Evolutionary conservation across 2,888 invertebrate species (phyloP).

Genomic region (Lagria hirta): DNA sequence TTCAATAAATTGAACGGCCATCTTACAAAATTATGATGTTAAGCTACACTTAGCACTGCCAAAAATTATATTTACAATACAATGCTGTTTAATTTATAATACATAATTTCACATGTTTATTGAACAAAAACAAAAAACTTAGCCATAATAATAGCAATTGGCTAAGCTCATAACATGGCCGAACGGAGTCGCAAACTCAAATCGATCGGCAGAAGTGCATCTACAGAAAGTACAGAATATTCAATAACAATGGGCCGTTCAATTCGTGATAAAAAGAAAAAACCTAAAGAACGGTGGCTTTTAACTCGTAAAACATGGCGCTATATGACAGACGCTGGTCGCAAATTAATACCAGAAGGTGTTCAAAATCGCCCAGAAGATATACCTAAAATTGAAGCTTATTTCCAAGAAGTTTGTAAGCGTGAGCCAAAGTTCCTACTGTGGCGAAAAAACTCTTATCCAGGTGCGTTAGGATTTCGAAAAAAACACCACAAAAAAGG

Average conservation of each 20-base stretch:
- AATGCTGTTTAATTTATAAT: conserved; percentile 10
- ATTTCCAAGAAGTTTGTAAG: conserved; percentile 81
- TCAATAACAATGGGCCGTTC: conserved; percentile 59
- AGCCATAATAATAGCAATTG: conserved; percentile 15
- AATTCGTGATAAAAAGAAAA: conserved; percentile 59
- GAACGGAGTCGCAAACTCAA: conserved; percentile 40
- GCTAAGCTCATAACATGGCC: conserved; percentile 37
- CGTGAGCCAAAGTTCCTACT: conserved; percentile 76
- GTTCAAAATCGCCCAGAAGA: conserved; percentile 72
- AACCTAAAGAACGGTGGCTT: conserved; percentile 80
- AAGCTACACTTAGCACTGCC: conserved; percentile 4
- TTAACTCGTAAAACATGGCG: conserved; percentile 87
- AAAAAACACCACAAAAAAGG: conserved; percentile 62
- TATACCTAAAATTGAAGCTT: conserved; percentile 77
- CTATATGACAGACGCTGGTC: conserved; percentile 90
- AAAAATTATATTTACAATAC: conserved; percentile 9
- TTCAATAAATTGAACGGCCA: conserved; percentile 4
- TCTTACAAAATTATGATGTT: conserved; percentile 6
- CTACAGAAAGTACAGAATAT: conserved; percentile 54
- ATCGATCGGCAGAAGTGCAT: conserved; percentile 52
- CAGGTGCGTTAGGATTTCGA: conserved; percentile 65
- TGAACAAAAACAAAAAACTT: no score
- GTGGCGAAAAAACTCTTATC: conserved; percentile 83
- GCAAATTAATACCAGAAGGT: conserved; percentile 82
- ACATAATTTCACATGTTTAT: conserved; percentile 23